These are phyloP conservation scores for fruit fly (Drosophila melanogaster) DNA, from an alignment of 1,140 invertebrate genomes.

Conservation along the genomic window DNA sequence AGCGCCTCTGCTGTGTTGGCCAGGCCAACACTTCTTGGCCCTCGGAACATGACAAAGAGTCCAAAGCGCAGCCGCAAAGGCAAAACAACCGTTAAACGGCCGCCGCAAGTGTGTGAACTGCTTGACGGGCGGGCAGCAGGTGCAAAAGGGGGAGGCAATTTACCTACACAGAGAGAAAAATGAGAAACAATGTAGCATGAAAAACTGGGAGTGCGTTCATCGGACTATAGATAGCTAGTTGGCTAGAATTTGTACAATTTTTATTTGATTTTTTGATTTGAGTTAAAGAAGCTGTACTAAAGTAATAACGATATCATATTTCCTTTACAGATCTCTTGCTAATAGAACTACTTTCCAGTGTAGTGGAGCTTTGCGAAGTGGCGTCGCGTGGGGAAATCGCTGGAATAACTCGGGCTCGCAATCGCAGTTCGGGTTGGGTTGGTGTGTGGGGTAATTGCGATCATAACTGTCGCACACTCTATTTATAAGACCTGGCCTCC, in stretches of 20 bases:
- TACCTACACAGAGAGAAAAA: constrained; percentile 10
- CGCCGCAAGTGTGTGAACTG: constrained; percentile 41
- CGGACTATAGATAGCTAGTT: too few species aligned
- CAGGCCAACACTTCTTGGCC: constrained; percentile 18
- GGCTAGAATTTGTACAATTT: too few species aligned
- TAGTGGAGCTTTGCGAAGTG: background rate
- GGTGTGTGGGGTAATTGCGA: constrained; percentile 47
- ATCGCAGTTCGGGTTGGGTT: constrained; percentile 35
- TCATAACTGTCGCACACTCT: constrained; percentile 56
- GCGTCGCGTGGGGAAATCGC: constrained; percentile 26
- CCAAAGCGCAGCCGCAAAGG: constrained; percentile 49
- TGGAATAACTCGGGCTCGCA: constrained; percentile 17
- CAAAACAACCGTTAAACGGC: constrained; percentile 45
- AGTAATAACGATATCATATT: too few species aligned
- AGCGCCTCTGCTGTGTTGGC: background rate
- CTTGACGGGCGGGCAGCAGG: background rate
- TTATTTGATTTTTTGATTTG: too few species aligned
- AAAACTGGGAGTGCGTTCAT: too few species aligned
- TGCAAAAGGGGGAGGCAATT: background rate
- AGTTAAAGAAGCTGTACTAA: too few species aligned
- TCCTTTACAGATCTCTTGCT: background rate
- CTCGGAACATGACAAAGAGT: constrained; percentile 35
- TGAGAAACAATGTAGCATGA: too few species aligned
- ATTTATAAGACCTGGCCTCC: background rate
- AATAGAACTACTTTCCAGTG: constrained; percentile 12